phyloP scores from a whole-genome alignment of 2,113 vertebrate species.

The Varanus komodoensis region DNA sequence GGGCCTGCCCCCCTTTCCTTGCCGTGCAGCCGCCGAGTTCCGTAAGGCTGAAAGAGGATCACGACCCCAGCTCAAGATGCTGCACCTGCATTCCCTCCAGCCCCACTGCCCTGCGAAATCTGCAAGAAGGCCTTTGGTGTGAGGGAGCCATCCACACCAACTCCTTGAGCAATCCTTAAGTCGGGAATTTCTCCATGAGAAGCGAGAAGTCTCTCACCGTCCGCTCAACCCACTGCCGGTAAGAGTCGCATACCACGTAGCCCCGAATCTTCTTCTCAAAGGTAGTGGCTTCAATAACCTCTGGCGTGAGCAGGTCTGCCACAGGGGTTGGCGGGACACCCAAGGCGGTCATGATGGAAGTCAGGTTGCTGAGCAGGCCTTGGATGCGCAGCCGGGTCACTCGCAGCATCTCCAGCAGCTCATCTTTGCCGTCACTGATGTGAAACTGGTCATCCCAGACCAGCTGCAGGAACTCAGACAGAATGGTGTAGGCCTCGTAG shows the following conservation, averaged over 20 bases:
- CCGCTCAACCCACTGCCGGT: constrained; percentile 64
- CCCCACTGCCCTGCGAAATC: not conserved
- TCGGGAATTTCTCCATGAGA: constrained; percentile 58
- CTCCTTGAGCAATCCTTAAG: constrained; percentile 5
- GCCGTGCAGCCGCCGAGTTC: no score
- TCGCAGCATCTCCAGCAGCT: constrained; percentile 57
- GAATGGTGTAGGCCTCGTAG: constrained; percentile 56
- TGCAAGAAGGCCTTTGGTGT: not conserved
- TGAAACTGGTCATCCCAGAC: constrained; percentile 62
- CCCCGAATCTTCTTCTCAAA: constrained; percentile 73
- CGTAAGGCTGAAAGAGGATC: no score
- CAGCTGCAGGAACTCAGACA: constrained; percentile 69
- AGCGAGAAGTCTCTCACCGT: constrained; percentile 67
- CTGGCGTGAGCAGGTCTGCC: constrained; percentile 36
- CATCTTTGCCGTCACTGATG: constrained; percentile 46
- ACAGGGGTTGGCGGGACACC: constrained; percentile 40
- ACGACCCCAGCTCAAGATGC: no score
- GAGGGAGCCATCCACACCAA: no score
- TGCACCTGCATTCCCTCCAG: not conserved
- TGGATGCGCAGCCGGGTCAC: constrained; percentile 54
- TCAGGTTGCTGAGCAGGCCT: constrained; percentile 67
- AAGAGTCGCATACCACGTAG: constrained; percentile 69
- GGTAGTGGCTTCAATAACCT: constrained; percentile 24
- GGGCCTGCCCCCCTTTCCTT: no score
- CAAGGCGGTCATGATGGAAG: constrained; percentile 57